Conservation (phyloP, 2,113 vertebrate species). For the Plestiodon gilberti region DNA sequence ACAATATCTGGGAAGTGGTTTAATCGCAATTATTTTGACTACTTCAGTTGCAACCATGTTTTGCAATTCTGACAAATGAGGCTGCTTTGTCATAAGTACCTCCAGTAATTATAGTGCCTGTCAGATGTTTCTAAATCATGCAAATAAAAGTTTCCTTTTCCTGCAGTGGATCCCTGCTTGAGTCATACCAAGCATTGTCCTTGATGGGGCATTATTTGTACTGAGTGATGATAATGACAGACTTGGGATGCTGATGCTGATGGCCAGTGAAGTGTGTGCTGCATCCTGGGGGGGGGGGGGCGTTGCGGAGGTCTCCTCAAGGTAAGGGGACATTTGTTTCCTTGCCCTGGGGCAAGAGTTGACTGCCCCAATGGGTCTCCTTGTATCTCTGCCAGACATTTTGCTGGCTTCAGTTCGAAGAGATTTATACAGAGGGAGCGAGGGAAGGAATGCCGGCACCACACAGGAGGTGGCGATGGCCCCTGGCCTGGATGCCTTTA, state of each 20-base stretch:
- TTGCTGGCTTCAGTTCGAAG: too few relatives aligned
- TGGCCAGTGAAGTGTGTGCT: too few relatives aligned
- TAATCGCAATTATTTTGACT: constrained; percentile 73
- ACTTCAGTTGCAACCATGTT: constrained; percentile 61
- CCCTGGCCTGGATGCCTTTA: too few relatives aligned
- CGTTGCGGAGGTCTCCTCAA: too few relatives aligned
- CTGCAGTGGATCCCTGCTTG: constrained; percentile 19
- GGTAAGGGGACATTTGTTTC: too few relatives aligned
- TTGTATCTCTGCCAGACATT: too few relatives aligned
- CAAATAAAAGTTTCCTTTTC: constrained; percentile 38
- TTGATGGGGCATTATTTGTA: constrained; percentile 64
- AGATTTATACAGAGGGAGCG: too few relatives aligned
- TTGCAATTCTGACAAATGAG: constrained; percentile 68
- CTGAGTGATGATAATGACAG: constrained; percentile 67
- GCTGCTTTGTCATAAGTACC: constrained; percentile 65
- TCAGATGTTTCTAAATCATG: constrained; percentile 61
- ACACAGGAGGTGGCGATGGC: too few relatives aligned
- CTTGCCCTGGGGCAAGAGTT: too few relatives aligned
- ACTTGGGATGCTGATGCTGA: constrained; percentile 76
- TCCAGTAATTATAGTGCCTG: constrained; percentile 70
- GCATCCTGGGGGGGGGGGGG: too few relatives aligned
- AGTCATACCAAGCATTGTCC: constrained; percentile 55
- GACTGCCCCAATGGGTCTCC: too few relatives aligned
- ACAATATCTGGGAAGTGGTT: constrained; percentile 45
- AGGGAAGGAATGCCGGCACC: too few relatives aligned